Evolutionary conservation across 2,113 vertebrate species (phyloP), one percentile per base, ranked within the genome.

Genomic region (Onychostoma macrolepis): DNA sequence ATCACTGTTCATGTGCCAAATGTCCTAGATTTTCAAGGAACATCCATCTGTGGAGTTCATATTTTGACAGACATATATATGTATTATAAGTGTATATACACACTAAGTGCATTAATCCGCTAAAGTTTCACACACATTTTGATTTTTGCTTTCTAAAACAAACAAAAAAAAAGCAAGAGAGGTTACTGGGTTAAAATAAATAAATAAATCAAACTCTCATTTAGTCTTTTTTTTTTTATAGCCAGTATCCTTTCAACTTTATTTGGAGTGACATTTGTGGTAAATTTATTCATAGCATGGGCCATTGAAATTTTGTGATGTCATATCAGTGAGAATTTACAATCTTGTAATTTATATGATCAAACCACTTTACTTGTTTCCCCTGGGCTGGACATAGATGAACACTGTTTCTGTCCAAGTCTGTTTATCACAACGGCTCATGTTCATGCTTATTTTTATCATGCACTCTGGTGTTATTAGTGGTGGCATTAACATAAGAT

Each of bases 1-100:
- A 84, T 69, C 21, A 56, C 65, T 84, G 45, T 26, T 72, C 17
- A 83, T 26, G 26, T 83, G 80, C 80, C 63, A 83, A 50, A 83
- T 69, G 65, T 48, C 41, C 80, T 83, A 72, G 65, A 58, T 84
- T 74, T 58, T 58, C 19, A 72, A 38, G 67, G 21, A 45, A 38
- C 43, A 26, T 84, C 21, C 43, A 69, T 33, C 26, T 17, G 50
- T 33, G 58, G n/a, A 24, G 63, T 71, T 6, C 12, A 8, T 24
- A 53, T 72, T 9, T 83, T 8, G 3, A 38, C 45, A 4, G 19
- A 15, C 11, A 8, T 8, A 4, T 50, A 53, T 48, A n/a, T 17
- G 48, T 15, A 83, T 38, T n/a, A 38, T 56, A 28, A 19, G 6
- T 28, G 43, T 24, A 41, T 7, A 19, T 6, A 43, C 3, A 17